Evolutionary conservation across 2,888 invertebrate species (phyloP).

Genomic region (Drosophila algonquin): DNA sequence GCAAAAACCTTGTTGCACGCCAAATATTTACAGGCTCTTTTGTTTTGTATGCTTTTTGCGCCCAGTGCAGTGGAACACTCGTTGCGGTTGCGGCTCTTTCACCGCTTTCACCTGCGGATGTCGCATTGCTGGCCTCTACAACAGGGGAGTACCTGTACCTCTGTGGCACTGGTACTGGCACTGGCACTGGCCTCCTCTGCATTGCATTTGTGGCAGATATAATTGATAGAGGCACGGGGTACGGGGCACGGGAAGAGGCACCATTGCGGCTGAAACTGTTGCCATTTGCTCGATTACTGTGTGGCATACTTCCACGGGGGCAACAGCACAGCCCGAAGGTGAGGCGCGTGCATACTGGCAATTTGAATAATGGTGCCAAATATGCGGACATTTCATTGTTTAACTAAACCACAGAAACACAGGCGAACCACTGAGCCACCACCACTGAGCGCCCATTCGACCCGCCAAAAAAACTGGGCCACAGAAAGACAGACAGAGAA

Average conservation of each 20-base stretch:
- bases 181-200: constrained; percentile 40
- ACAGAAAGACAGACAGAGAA: background rate
- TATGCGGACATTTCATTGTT: constrained; percentile 75
- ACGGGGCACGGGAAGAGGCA: background rate
- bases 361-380: constrained; percentile 79
- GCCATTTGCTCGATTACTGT: constrained; percentile 18
- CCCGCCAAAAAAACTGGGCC: background rate
- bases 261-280: background rate
- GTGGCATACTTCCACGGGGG: constrained; percentile 55
- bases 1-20: background rate
- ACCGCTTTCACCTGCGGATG: constrained; percentile 14
- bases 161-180: background rate
- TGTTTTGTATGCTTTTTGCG: background rate
- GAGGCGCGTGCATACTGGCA: constrained; percentile 73
- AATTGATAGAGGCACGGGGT: constrained; percentile 36
- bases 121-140: constrained; percentile 63
- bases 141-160: constrained; percentile 7
- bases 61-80: constrained; percentile 36
- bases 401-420: constrained; percentile 26
- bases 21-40: background rate
- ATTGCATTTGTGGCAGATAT: constrained; percentile 70
- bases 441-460: too few relatives aligned
- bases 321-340: constrained; percentile 15
- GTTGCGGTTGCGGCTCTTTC: constrained; percentile 26
- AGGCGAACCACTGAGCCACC: background rate